Base-by-base conservation (phyloP, 2,113 vertebrate genomes). In the Enhydra lutris region DNA sequence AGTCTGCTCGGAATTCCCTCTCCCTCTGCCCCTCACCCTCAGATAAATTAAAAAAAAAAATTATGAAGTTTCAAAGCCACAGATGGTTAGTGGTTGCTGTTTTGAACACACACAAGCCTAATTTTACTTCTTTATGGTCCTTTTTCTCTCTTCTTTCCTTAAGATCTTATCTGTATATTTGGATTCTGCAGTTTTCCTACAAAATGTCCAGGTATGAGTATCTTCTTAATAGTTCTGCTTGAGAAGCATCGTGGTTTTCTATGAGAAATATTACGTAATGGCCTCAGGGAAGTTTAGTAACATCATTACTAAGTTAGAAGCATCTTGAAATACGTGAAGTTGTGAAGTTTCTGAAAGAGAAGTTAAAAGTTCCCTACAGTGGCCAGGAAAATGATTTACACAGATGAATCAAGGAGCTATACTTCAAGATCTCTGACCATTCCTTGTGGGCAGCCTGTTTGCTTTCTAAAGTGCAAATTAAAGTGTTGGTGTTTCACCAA, bases 401-500 rank as follows among this genome's bases (percentile, higher is more conserved):
- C 71, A 78, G n/a, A 95, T 59, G 76, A 90, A n/a, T 81, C 76
- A 26, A 20, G 59, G 71, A 67, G 52, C 61, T 65, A 76, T 31
- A 23, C 45, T n/a, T 76, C 52, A 47, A 52, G 84, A 73, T 96
- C 85, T 81, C 89, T 92, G 74, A 79, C 39, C 42, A 13, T 89
- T 85, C 67, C 84, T 74, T 67, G 42, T 74, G 78, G 61, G 59
- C 74, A 84, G 57, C 47, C 67, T 89, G 23, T 74, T 86, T 92
- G 95, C 95, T 95, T 95, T 97, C 69, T 91, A 81, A 59, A 80
- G n/a, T 36, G 3, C 67, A 78, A 96, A 73, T 82, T 88, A 91
- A 90, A 89, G 29, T 50, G 59, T 84, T 23, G 73, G 82, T 31
- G 21, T 81, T 88, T 95, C 63, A 55, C 67, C 4, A 50, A 50